These are phyloP conservation scores for Limnodromus scolopaceus DNA, from an alignment of 2,797 vertebrate species.

Conservation along the genomic window DNA sequence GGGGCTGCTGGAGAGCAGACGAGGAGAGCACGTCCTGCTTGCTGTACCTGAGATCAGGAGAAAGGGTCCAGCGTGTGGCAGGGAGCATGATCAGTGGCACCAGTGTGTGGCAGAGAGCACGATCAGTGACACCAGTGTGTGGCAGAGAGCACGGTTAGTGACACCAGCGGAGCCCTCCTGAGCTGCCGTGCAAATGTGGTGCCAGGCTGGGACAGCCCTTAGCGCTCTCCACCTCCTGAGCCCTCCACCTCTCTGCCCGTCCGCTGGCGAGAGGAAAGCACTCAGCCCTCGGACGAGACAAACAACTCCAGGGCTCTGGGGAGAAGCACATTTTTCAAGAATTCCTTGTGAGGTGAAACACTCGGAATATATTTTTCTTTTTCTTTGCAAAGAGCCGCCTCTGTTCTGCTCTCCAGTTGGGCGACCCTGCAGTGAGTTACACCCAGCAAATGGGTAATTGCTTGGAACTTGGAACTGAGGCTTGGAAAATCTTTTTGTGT, in stretches of 20 bases:
- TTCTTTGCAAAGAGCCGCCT: conserved; percentile 1
- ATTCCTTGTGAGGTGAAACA: conserved; percentile 47
- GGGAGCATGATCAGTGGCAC: not conserved
- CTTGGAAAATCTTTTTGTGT: conserved; percentile 44
- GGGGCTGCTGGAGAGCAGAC: not conserved
- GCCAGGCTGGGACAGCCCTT: not conserved
- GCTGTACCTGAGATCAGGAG: not conserved
- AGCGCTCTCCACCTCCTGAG: not conserved
- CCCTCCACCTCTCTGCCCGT: not conserved
- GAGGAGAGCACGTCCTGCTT: not conserved
- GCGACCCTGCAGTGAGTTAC: conserved; percentile 31
- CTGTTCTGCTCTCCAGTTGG: conserved; percentile 26
- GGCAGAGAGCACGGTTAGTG: not conserved
- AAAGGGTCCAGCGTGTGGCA: not conserved
- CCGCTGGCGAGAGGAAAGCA: not conserved
- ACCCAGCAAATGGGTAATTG: conserved; percentile 53
- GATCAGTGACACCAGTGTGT: not conserved
- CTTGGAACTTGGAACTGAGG: conserved; percentile 37
- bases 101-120: not conserved
- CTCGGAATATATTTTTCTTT: not conserved
- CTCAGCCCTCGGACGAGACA: not conserved
- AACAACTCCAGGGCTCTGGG: not conserved
- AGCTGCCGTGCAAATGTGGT: not conserved
- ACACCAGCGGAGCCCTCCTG: not conserved
- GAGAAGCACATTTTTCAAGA: conserved; percentile 41